phyloP scores from a whole-genome alignment of 2,797 vertebrate genomes.

The Anguilla obscura region DNA sequence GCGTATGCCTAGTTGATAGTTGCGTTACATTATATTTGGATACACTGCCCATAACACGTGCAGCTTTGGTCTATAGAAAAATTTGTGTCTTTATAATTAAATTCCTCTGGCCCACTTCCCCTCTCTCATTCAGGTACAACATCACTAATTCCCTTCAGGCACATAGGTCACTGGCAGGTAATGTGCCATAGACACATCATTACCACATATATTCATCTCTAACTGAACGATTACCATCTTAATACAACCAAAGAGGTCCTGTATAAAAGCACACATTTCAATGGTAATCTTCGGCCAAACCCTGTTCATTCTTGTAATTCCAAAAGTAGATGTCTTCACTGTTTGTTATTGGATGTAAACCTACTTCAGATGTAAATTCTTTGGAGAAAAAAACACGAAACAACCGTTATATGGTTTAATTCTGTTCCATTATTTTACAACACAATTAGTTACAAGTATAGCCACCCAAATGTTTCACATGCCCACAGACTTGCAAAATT shows the following conservation, averaged over 20 bases:
- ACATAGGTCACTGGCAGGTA: conserved; percentile 49
- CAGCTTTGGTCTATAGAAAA: background rate
- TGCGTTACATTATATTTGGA: background rate
- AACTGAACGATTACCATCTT: conserved; percentile 59
- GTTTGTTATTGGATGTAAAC: background rate
- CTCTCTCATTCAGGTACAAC: background rate
- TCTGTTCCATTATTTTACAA: background rate
- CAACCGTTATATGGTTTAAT: background rate
- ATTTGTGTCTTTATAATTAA: background rate
- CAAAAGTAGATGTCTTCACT: conserved; percentile 9
- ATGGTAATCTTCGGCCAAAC: conserved; percentile 44
- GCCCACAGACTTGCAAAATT: background rate
- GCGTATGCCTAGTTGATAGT: background rate
- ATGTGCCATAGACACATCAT: conserved; percentile 49
- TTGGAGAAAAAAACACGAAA: background rate
- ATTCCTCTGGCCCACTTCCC: conserved; percentile 1
- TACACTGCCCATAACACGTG: background rate
- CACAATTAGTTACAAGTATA: background rate
- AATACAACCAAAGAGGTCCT: conserved; percentile 42
- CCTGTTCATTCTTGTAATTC: conserved; percentile 56
- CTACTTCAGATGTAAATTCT: background rate
- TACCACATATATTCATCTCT: conserved; percentile 45
- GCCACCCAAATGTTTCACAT: background rate
- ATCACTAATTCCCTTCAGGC: background rate
- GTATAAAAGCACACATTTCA: conserved; percentile 49